Evolutionary conservation across 2,113 vertebrate species (phyloP).

Genomic region (Lathamus discolor): DNA sequence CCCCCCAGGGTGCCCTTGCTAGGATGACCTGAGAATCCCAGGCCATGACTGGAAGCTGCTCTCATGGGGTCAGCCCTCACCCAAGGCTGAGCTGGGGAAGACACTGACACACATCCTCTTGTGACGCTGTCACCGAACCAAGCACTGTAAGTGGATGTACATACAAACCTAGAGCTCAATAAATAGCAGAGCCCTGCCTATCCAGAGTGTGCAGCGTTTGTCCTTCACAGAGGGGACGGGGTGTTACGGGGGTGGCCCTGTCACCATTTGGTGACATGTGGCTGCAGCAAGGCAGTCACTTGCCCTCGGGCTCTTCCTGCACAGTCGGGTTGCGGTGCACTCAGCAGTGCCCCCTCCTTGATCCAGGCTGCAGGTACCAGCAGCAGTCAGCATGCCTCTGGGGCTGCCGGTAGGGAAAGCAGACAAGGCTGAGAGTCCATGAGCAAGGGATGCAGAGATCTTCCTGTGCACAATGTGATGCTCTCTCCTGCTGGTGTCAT

Average conservation of each 20-base stretch:
- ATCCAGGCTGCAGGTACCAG: background rate
- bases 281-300: background rate
- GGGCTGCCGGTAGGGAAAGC: background rate
- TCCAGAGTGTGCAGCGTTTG: background rate
- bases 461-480: background rate
- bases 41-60: background rate
- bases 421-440: background rate
- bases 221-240: background rate
- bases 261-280: background rate
- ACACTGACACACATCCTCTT: background rate
- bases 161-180: conserved; percentile 37
- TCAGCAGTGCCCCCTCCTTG: background rate
- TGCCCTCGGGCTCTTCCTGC: background rate
- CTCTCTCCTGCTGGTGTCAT: background rate
- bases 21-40: background rate
- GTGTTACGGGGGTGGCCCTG: background rate
- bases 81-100: background rate
- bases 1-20: background rate
- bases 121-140: background rate
- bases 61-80: background rate
- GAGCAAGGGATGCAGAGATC: background rate
- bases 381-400: background rate
- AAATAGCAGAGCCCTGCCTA: conserved; percentile 13
- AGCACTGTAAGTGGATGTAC: conserved; percentile 35
- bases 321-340: background rate